Conservation (phyloP, 23 tunicate genomes). For the Trididemnum miniatum region DNA sequence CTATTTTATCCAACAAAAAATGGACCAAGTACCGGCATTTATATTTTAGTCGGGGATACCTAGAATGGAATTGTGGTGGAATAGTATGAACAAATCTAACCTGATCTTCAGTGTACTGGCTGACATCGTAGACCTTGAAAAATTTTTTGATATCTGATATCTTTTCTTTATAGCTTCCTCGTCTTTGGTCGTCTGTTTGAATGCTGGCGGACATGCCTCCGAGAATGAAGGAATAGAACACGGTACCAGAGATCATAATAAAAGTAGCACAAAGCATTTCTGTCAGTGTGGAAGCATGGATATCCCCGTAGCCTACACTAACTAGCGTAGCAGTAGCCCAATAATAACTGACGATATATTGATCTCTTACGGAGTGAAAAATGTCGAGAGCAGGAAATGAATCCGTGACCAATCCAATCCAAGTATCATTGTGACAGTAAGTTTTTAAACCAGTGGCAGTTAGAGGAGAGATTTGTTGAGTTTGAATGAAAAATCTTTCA, state of each 20-base stretch:
- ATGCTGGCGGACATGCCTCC: conserved; percentile 87
- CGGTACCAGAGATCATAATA: conserved; percentile 63
- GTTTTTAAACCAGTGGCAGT: conserved; percentile 40
- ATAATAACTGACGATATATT: conserved; percentile 78
- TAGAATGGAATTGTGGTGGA: too few relatives aligned
- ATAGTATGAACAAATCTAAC: conserved; percentile 15
- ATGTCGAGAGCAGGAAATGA: conserved; percentile 61
- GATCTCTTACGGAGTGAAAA: conserved; percentile 41
- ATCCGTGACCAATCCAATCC: conserved; percentile 44
- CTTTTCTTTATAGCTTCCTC: conserved; percentile 72
- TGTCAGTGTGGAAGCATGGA: conserved; percentile 36
- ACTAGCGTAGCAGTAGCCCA: conserved; percentile 88
- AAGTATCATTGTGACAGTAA: conserved; percentile 59
- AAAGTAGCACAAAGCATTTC: conserved; percentile 67
- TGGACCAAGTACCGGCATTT: too few relatives aligned
- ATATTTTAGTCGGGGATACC: too few relatives aligned
- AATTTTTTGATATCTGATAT: conserved; percentile 76
- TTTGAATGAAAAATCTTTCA: conserved; percentile 10
- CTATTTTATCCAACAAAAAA: too few relatives aligned
- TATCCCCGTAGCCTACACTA: conserved; percentile 82
- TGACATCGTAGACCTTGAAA: conserved; percentile 82
- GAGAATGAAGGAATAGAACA: conserved; percentile 72
- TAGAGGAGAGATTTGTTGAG: neutral
- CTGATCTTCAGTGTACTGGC: conserved; percentile 63
- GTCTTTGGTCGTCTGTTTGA: conserved; percentile 74